Evolutionary conservation across 2,113 vertebrate species (phyloP).

Genomic region (Noctilio leporinus): DNA sequence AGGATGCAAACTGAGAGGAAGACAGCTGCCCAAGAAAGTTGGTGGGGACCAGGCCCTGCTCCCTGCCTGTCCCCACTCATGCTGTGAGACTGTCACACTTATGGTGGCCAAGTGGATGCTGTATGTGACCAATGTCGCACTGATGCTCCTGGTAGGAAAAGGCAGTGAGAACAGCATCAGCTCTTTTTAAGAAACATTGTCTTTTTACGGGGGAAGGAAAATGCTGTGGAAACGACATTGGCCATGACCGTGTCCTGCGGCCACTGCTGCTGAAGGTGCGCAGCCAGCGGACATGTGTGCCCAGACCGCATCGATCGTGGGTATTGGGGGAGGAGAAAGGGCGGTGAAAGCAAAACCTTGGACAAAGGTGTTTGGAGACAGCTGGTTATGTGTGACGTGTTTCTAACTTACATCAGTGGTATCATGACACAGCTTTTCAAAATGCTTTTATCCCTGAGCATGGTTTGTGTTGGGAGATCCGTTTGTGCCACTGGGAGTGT

Average conservation of each 20-base stretch:
- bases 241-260: neutral
- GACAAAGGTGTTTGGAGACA: neutral
- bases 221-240: too few relatives aligned
- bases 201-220: neutral
- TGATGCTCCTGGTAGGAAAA: neutral
- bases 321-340: neutral
- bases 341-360: neutral
- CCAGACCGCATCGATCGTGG: neutral
- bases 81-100: neutral
- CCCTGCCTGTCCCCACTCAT: neutral
- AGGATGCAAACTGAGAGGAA: fast-evolving
- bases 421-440: neutral
- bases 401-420: neutral
- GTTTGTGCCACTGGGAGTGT: fast-evolving
- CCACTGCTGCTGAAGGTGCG: neutral
- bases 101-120: neutral
- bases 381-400: neutral
- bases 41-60: fast-evolving
- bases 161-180: fast-evolving
- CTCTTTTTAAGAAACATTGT: neutral
- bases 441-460: neutral
- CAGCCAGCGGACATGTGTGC: too few relatives aligned
- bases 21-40: neutral
- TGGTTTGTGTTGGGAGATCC: neutral
- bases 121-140: too few relatives aligned